Conservation (phyloP, 2,113 vertebrate genomes). For the Xenopus laevis region DNA sequence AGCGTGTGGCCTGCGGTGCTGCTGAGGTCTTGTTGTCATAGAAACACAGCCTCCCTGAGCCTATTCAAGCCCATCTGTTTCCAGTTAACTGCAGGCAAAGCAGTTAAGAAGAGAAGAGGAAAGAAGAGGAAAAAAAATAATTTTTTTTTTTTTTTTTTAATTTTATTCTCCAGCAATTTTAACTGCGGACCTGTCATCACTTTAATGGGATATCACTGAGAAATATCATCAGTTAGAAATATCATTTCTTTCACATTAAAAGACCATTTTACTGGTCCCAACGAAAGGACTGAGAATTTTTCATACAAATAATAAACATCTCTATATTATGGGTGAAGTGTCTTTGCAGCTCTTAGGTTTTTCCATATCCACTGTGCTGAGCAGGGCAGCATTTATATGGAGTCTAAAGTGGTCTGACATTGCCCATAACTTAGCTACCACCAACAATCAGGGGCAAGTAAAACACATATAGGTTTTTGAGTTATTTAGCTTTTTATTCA, state of each 20-base stretch:
- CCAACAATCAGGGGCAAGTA: too few species aligned
- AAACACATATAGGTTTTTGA: too few species aligned
- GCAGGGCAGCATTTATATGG: too few species aligned
- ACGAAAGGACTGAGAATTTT: too few species aligned
- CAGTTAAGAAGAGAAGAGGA: slow-evolving; percentile 16
- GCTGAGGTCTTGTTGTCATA: slow-evolving; percentile 30
- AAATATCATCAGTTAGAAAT: background rate
- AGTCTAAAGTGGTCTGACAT: too few species aligned
- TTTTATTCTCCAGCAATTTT: slow-evolving; percentile 10
- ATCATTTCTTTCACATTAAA: background rate
- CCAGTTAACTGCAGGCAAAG: slow-evolving; percentile 15
- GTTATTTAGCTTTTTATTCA: too few species aligned
- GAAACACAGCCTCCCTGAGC: slow-evolving; percentile 27
- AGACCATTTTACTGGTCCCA: background rate
- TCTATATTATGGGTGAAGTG: too few species aligned
- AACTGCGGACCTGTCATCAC: slow-evolving; percentile 5
- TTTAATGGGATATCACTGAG: slow-evolving; percentile 12
- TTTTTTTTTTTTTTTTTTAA: background rate
- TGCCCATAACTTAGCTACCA: too few species aligned
- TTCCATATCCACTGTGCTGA: too few species aligned
- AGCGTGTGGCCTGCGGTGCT: slow-evolving; percentile 32
- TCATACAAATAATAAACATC: too few species aligned
- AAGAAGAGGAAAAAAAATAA: slow-evolving; percentile 6
- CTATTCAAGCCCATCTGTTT: slow-evolving; percentile 38
- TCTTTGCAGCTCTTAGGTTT: too few species aligned